Evolutionary conservation across 2,113 vertebrate genomes (phyloP), one percentile per base, ranked within the genome.

Genomic region (Mirza zaza): DNA sequence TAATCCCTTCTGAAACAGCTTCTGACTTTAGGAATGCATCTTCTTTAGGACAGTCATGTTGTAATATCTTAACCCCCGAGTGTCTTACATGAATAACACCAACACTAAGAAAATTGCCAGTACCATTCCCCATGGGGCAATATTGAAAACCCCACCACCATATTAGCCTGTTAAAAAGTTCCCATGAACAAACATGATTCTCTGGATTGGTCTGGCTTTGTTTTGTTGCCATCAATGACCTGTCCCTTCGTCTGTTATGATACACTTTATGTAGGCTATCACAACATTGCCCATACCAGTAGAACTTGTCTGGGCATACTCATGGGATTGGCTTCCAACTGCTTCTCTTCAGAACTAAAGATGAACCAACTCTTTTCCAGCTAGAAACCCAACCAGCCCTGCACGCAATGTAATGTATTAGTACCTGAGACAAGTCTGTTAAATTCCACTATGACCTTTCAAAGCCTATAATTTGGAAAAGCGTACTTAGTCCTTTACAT

Each of bases 401-500:
- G 65, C 39, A 25, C 0, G 76, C 73, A 29, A 21, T 90, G 4
- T 29, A 55, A 50, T 67, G 39, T 13, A 79, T 13, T 63, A 4
- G 11, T 67, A 55, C 34, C 71, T 73, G 77, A 96, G 76, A 91
- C n/a, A 21, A 94, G n/a, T 92, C 95, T 98, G 68, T 90, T 55
- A 97, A 97, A 97, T 97, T 98, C 71, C 63, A 45, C 77, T 81
- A 21, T 89, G 45, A 27, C 34, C 91, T 77, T 97, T 92, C 70
- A 90, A 70, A 89, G 67, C 65, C 36, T 84, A 1, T 82, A 59
- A 90, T 97, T 95, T 97, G 52, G n/a, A 97, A 87, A 48, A 50
- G n/a, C 1, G 2, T 42, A 70, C 5, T 83, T 83, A 93, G 76
- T 63, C 59, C 42, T 34, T 86, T 91, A 87, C 90, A 68, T 75